Conservation (phyloP, 2,797 vertebrate species). For the Columba guinea region DNA sequence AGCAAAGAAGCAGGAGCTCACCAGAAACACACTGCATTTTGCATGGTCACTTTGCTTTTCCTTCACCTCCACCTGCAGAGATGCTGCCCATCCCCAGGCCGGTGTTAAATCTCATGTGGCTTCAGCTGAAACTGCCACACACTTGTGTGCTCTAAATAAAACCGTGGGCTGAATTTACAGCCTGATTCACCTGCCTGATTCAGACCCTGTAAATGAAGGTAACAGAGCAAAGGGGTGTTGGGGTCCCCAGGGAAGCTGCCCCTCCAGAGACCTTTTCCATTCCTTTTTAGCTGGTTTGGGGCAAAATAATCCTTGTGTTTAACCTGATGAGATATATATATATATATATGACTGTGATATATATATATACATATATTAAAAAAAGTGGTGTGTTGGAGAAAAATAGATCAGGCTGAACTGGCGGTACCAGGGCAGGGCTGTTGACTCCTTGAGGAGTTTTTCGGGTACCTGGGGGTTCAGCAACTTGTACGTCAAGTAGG, state of each 20-base stretch:
- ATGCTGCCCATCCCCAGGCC: neutral
- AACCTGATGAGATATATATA: too few relatives aligned
- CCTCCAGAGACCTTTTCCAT: neutral
- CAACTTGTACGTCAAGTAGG: fast-evolving
- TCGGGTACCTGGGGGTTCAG: neutral
- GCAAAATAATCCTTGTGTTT: neutral
- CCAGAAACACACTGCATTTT: fast-evolving
- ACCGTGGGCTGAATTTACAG: neutral
- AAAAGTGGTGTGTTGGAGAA: fast-evolving
- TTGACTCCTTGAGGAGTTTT: neutral
- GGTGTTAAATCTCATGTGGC: fast-evolving
- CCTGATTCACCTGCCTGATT: fast-evolving
- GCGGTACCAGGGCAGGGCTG: neutral
- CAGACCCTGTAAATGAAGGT: neutral
- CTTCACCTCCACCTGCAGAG: neutral
- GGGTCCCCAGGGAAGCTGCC: neutral
- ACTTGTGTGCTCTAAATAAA: fast-evolving
- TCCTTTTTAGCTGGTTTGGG: neutral
- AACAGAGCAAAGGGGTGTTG: neutral
- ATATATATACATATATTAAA: neutral
- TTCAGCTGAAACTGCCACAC: neutral
- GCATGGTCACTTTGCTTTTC: neutral
- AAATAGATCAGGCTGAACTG: neutral
- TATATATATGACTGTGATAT: neutral
- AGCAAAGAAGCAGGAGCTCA: neutral